Evolutionary conservation across 2,113 vertebrate species (phyloP).

Genomic region (Paedocypris sp.): DNA sequence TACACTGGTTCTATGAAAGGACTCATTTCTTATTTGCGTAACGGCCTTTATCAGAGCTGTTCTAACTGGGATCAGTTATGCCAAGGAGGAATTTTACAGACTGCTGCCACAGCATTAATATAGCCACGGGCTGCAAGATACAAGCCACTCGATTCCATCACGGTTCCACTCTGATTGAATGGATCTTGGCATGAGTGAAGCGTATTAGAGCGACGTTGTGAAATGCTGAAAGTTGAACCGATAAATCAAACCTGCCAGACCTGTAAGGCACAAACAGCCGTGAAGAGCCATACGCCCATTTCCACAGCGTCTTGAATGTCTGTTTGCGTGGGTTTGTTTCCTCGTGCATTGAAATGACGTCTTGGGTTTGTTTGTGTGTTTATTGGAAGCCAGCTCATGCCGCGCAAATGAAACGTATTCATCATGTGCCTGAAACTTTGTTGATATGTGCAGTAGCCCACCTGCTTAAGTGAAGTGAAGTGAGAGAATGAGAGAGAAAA

Average conservation of each 20-base stretch:
- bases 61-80: too few relatives aligned
- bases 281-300: neutral
- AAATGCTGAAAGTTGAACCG: neutral
- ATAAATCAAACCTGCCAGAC: conserved; percentile 36
- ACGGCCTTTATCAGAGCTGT: too few relatives aligned
- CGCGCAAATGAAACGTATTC: too few relatives aligned
- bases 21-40: too few relatives aligned
- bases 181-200: conserved; percentile 28
- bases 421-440: too few relatives aligned
- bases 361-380: neutral
- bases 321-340: neutral
- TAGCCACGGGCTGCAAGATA: neutral
- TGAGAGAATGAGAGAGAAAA: too few relatives aligned
- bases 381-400: neutral
- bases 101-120: neutral
- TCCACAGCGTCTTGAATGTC: conserved; percentile 5
- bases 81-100: neutral
- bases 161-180: neutral
- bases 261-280: conserved; percentile 11
- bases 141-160: neutral
- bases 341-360: neutral
- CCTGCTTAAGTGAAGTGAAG: too few relatives aligned
- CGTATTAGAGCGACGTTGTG: conserved; percentile 15
- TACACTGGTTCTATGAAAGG: too few relatives aligned
- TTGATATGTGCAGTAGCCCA: too few relatives aligned